Conservation (phyloP, 2,113 vertebrate genomes). For the Mellivora capensis region DNA sequence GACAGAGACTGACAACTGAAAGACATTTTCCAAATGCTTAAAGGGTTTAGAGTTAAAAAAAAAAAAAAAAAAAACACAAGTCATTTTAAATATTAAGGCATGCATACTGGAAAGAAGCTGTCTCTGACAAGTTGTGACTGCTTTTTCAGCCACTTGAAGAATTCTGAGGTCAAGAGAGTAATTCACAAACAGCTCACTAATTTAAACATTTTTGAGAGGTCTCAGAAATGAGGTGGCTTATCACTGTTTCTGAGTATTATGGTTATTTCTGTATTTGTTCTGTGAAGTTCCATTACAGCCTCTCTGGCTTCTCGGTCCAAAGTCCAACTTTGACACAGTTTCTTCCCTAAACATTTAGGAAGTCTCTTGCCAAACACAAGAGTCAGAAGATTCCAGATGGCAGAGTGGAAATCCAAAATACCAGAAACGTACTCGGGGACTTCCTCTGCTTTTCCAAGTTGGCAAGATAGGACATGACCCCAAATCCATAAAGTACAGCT, state of each 20-base stretch:
- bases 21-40: background rate
- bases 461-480: background rate
- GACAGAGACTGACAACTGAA: background rate
- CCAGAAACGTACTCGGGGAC: background rate
- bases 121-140: background rate
- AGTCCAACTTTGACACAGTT: background rate
- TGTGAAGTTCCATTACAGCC: background rate
- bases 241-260: background rate
- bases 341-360: background rate
- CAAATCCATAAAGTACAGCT: background rate
- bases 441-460: background rate
- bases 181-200: background rate
- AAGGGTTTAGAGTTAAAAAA: background rate
- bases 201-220: background rate
- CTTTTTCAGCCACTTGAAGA: background rate
- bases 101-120: background rate
- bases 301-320: background rate
- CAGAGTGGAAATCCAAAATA: background rate
- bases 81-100: background rate
- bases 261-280: background rate
- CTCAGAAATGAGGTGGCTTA: background rate
- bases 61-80: background rate
- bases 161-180: background rate
- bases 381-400: conserved; percentile 1
- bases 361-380: background rate